phyloP scores from a whole-genome alignment of 1,140 invertebrate genomes.

The Anadara kagoshimensis region DNA sequence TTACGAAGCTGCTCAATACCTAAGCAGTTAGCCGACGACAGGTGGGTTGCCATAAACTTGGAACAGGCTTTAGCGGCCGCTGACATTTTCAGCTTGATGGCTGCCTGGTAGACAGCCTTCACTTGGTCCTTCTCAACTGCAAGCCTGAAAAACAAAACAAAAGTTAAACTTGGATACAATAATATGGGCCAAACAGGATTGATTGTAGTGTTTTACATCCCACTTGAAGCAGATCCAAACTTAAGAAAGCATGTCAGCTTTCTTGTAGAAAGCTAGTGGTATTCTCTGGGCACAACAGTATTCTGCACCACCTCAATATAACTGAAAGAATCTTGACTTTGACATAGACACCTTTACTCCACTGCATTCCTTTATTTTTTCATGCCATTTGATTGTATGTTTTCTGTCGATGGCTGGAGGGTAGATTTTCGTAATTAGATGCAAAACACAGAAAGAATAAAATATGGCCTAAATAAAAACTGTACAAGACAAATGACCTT shows the following conservation, averaged over 20 bases:
- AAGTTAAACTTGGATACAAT: background rate
- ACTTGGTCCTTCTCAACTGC: constrained; percentile 78
- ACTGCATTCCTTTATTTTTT: background rate
- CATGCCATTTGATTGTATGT: no score
- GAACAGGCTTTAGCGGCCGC: constrained; percentile 83
- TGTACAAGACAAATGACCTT: no score
- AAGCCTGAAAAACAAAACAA: constrained; percentile 73
- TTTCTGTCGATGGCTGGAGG: no score
- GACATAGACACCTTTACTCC: background rate
- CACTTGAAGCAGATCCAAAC: background rate
- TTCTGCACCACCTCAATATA: no score
- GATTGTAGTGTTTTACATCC: constrained; percentile 2
- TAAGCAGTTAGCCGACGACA: constrained; percentile 83
- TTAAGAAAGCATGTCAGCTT: background rate
- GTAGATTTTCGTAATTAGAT: no score
- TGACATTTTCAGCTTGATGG: constrained; percentile 84
- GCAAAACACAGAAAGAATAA: no score
- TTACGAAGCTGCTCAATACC: constrained; percentile 56
- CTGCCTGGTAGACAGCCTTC: constrained; percentile 84
- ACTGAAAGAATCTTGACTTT: no score
- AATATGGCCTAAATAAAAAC: no score
- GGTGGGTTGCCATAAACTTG: constrained; percentile 80
- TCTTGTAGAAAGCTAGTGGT: background rate
- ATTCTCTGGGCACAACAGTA: no score
- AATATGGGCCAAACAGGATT: background rate